A percentile compares a stretch with the other conserved stretches of the same genome.
Evolutionary conservation across 2,113 vertebrate species (phyloP).

Genomic region (Vombatus ursinus): DNA sequence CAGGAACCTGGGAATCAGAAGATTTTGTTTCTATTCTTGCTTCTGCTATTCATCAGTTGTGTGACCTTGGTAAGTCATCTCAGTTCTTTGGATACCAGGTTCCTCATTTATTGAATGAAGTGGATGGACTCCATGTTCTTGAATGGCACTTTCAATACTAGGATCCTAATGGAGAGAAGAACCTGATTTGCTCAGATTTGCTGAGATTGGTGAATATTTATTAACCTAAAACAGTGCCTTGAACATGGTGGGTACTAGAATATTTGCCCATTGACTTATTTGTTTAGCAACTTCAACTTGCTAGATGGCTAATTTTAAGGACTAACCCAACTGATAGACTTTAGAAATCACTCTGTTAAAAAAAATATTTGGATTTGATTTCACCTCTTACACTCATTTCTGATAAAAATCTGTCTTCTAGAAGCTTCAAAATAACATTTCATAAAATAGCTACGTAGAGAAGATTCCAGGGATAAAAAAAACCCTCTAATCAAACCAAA

Average conservation of each 20-base stretch:
- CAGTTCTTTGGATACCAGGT: neutral
- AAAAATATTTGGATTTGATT: constrained; percentile 13
- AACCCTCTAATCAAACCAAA: constrained; percentile 38
- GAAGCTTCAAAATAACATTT: constrained; percentile 30
- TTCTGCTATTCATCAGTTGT: neutral
- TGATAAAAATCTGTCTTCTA: constrained; percentile 2
- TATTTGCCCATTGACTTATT: neutral
- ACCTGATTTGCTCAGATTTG: neutral
- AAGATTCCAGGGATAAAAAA: constrained; percentile 43
- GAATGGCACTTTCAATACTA: neutral
- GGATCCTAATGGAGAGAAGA: neutral
- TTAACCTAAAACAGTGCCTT: neutral
- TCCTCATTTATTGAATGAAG: neutral
- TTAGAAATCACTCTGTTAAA: neutral
- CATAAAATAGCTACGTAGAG: constrained; percentile 57
- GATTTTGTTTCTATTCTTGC: neutral
- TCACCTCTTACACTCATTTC: constrained; percentile 22
- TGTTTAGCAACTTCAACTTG: neutral
- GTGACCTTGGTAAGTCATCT: neutral
- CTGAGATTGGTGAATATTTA: neutral
- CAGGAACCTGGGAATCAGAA: neutral
- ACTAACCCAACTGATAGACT: neutral
- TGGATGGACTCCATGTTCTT: neutral
- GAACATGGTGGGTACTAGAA: rapidly evolving
- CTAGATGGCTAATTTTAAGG: neutral